phyloP scores from a whole-genome alignment of 2,888 invertebrate species.

The Therioaphis trifolii region DNA sequence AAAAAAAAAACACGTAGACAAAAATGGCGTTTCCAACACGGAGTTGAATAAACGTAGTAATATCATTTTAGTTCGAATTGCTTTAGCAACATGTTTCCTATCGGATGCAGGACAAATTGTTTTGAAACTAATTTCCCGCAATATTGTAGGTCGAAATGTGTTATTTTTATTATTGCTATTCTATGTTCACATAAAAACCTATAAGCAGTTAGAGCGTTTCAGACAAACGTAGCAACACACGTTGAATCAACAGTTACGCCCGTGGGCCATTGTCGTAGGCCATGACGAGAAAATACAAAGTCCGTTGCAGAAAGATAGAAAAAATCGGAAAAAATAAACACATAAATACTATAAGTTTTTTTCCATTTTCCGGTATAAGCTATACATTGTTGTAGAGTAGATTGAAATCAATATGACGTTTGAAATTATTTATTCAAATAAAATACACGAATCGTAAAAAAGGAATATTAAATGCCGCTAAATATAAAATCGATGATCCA shows the following conservation, averaged over 20 bases:
- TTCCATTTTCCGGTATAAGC: background rate
- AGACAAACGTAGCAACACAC: background rate
- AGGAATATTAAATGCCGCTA: background rate
- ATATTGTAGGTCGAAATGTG: background rate
- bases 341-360: constrained; percentile 1
- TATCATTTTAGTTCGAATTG: background rate
- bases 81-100: background rate
- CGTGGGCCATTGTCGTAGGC: background rate
- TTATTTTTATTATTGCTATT: constrained; percentile 22
- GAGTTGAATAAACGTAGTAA: constrained; percentile 18
- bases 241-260: constrained; percentile 29
- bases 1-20: no score
- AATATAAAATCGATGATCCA: no score
- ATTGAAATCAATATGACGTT: background rate
- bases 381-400: background rate
- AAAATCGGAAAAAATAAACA: background rate
- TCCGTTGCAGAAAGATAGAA: background rate
- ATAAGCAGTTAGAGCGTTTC: background rate
- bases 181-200: background rate
- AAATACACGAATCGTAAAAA: constrained; percentile 21
- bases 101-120: background rate
- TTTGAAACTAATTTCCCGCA: constrained; percentile 15
- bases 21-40: background rate
- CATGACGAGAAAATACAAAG: background rate
- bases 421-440: background rate